Evolutionary conservation across 2,797 vertebrate genomes (phyloP).

Genomic region (Eulemur rubriventer): DNA sequence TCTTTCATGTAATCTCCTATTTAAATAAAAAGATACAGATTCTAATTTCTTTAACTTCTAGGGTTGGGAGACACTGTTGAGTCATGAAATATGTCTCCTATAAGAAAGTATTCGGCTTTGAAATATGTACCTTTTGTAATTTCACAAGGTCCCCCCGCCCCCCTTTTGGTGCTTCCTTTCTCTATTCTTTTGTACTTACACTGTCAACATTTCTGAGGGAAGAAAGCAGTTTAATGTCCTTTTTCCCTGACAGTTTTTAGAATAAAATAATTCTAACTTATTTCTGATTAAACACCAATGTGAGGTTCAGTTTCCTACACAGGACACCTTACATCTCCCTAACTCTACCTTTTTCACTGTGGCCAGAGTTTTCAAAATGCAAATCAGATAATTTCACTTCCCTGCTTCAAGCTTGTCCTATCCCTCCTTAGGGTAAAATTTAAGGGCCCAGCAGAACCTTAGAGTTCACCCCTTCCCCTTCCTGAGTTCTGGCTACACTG

Average conservation of each 20-base stretch:
- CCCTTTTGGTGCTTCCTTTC: not conserved
- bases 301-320: not conserved
- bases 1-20: not conserved
- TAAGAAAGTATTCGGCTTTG: not conserved
- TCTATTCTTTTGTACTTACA: not conserved
- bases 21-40: not conserved
- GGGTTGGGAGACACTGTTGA: not conserved
- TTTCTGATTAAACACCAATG: not conserved
- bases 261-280: not conserved
- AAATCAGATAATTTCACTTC: not conserved
- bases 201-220: not conserved
- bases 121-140: not conserved
- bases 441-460: not conserved
- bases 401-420: not conserved
- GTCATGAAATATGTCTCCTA: not conserved
- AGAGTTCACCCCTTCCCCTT: not conserved
- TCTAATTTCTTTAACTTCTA: constrained; percentile 7
- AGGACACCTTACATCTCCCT: not conserved
- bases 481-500: not conserved
- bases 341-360: not conserved
- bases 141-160: not conserved
- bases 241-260: not conserved
- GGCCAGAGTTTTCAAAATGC: not conserved
- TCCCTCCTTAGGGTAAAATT: not conserved
- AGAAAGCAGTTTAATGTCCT: not conserved